Percentiles rank a stretch among this genome's conserved stretches.
Conservation (phyloP, 2,113 vertebrate genomes). For the Pedionomus torquatus region DNA sequence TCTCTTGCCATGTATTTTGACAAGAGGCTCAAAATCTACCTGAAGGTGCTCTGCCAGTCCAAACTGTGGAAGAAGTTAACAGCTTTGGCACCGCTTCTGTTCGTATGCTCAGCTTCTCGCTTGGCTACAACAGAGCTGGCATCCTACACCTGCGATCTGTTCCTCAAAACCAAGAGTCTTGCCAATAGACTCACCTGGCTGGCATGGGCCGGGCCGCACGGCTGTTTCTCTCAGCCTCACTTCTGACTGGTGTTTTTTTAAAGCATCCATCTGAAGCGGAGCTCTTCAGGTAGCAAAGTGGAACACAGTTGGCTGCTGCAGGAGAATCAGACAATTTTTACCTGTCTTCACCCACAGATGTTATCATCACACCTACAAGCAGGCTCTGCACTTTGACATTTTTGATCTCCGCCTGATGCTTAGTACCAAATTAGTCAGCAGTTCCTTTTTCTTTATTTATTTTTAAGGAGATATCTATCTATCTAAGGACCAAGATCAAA, state of each 20-base stretch:
- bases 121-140: neutral
- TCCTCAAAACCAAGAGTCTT: neutral
- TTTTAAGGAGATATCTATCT: neutral
- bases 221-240: neutral
- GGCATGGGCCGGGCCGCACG: neutral
- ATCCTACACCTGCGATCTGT: neutral
- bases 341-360: neutral
- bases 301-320: conserved; percentile 37
- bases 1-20: neutral
- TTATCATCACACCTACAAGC: neutral
- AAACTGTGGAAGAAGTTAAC: neutral
- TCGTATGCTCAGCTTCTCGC: neutral
- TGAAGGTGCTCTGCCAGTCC: neutral
- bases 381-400: neutral
- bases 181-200: neutral
- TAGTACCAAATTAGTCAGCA: conserved; percentile 2
- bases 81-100: neutral
- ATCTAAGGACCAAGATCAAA: conserved; percentile 34
- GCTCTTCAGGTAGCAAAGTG: conserved; percentile 51
- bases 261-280: conserved; percentile 42
- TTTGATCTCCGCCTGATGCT: neutral
- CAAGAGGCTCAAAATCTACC: neutral
- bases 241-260: neutral
- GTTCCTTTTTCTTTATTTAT: neutral
- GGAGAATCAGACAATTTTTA: neutral